Evolutionary conservation across 2,113 vertebrate genomes (phyloP).

Genomic region (Pangasianodon hypophthalmus): DNA sequence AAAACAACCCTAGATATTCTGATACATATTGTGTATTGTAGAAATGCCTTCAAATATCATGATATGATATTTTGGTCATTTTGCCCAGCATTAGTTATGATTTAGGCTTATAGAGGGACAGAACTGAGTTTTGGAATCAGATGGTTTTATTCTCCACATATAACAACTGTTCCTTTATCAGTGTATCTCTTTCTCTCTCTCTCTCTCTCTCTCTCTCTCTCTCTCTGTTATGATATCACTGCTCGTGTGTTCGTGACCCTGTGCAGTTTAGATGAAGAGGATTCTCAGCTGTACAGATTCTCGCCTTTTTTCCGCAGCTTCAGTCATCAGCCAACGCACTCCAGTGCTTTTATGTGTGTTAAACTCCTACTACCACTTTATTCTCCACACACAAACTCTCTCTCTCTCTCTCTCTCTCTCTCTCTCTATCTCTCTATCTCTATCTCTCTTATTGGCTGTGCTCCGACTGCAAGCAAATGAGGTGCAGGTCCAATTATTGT

Average conservation of each 20-base stretch:
- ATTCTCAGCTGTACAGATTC: not conserved
- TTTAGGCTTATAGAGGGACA: too few relatives aligned
- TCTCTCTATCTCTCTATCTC: conserved; percentile 9
- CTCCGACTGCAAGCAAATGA: not conserved
- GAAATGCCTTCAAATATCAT: too few relatives aligned
- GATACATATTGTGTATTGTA: too few relatives aligned
- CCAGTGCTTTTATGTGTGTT: conserved; percentile 61
- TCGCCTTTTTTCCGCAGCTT: conserved; percentile 46
- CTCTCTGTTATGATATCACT: not conserved
- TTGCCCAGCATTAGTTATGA: too few relatives aligned
- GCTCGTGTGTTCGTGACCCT: conserved; percentile 3
- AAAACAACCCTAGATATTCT: too few relatives aligned
- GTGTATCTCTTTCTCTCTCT: not conserved
- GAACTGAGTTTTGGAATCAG: too few relatives aligned
- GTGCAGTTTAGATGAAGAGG: not conserved
- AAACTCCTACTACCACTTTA: not conserved
- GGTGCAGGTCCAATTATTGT: not conserved
- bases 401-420: not conserved
- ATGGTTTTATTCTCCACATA: too few relatives aligned
- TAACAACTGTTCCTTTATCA: too few relatives aligned
- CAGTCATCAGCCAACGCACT: conserved; percentile 66
- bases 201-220: not conserved
- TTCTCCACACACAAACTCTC: conserved; percentile 6
- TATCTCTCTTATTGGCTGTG: not conserved
- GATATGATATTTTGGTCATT: too few relatives aligned